phyloP scores from a whole-genome alignment of 1,140 invertebrate species.

The Phymastichus coffea region DNA sequence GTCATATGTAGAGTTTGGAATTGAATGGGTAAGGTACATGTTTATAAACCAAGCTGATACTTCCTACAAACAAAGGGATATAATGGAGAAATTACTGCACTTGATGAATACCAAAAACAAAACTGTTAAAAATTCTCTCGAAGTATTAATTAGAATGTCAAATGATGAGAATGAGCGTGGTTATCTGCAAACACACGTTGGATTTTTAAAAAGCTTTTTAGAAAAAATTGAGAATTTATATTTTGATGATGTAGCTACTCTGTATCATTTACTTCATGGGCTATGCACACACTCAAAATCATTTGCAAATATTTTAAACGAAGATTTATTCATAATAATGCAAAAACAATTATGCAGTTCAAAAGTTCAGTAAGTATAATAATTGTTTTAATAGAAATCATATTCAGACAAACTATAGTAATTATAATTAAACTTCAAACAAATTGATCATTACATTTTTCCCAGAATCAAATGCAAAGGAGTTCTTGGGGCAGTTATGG shows the following conservation, averaged over 20 bases:
- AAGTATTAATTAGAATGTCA: slow-evolving; percentile 45
- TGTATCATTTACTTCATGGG: slow-evolving; percentile 59
- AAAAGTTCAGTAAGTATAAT: slow-evolving; percentile 47
- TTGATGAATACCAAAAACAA: slow-evolving; percentile 48
- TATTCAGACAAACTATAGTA: not conserved
- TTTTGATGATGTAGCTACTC: slow-evolving; percentile 60
- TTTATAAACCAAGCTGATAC: slow-evolving; percentile 42
- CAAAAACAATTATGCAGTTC: slow-evolving; percentile 64
- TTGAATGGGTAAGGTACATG: slow-evolving; percentile 47
- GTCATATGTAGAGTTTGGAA: slow-evolving; percentile 44
- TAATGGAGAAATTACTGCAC: slow-evolving; percentile 44
- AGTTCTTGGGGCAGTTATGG: slow-evolving; percentile 54
- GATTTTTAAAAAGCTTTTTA: slow-evolving; percentile 56
- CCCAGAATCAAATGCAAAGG: slow-evolving; percentile 53
- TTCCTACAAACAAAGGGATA: slow-evolving; percentile 46
- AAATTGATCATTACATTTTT: too few species aligned
- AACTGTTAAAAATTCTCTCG: slow-evolving; percentile 45
- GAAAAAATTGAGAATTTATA: slow-evolving; percentile 61
- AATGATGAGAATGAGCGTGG: slow-evolving; percentile 36
- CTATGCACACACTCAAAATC: slow-evolving; percentile 52
- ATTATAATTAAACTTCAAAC: not conserved
- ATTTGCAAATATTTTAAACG: slow-evolving; percentile 55
- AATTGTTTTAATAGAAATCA: slow-evolving; percentile 1
- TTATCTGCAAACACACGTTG: slow-evolving; percentile 48
- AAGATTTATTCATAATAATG: slow-evolving; percentile 64